Percentiles rank a stretch among this genome's conserved stretches.
These are phyloP conservation scores for Montipora efflorescens DNA, from an alignment of 64 coral and sea anemone genomes.

Conservation along the genomic window DNA sequence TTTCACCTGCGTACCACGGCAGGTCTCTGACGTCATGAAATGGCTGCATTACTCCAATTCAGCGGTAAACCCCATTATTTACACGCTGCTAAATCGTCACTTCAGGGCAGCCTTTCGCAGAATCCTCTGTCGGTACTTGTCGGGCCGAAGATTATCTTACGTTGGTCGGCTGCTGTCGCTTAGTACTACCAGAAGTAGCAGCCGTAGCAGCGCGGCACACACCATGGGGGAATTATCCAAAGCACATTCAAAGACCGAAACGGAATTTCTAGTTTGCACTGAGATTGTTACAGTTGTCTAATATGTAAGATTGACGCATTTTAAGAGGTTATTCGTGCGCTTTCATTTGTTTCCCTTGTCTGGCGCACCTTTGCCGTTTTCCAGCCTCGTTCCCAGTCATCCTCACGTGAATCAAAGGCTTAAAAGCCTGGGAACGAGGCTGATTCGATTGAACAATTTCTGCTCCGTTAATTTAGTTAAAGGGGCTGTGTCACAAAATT, in stretches of 20 bases:
- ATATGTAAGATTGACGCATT: neutral
- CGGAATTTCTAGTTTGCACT: conserved; percentile 38
- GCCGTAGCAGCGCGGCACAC: conserved; percentile 16
- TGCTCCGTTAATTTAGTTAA: no score
- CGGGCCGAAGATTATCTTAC: conserved; percentile 28
- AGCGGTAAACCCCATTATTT: conserved; percentile 88
- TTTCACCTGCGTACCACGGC: conserved; percentile 20
- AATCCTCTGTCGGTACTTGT: conserved; percentile 69
- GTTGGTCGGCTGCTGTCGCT: conserved; percentile 11
- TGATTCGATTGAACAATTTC: no score
- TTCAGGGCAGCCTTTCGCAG: conserved; percentile 82
- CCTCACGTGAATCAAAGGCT: no score
- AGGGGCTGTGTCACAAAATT: no score
- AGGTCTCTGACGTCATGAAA: conserved; percentile 52
- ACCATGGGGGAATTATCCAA: neutral
- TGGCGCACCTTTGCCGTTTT: no score
- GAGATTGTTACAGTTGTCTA: conserved; percentile 25
- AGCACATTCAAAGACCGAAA: conserved; percentile 30
- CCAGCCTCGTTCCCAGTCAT: no score
- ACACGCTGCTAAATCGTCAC: conserved; percentile 77
- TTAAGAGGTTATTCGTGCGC: no score
- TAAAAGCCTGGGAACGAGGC: no score
- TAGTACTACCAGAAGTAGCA: conserved; percentile 6
- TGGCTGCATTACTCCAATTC: conserved; percentile 97
- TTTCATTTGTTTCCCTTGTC: no score